Conservation (phyloP, 2,888 invertebrate genomes). For the Bhutanitis thaidina region DNA sequence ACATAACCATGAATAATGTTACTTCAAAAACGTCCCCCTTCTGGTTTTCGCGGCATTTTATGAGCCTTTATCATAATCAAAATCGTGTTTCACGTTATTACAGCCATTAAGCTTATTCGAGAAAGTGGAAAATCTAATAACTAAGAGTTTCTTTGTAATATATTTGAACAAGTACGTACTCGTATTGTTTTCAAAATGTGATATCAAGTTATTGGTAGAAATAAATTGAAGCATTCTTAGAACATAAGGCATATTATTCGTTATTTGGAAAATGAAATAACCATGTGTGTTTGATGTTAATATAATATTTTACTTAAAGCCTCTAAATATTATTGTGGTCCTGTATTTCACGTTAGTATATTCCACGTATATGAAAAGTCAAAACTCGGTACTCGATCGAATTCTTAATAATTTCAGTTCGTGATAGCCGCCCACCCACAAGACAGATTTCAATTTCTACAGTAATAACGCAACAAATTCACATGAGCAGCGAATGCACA, state of each 20-base stretch:
- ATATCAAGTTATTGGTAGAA: slow-evolving; percentile 17
- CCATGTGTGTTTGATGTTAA: too few relatives aligned
- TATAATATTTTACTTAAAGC: too few relatives aligned
- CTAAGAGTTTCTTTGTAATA: slow-evolving; percentile 28
- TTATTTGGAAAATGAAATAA: too few relatives aligned
- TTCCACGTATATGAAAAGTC: too few relatives aligned
- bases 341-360: too few relatives aligned
- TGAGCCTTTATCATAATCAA: slow-evolving; percentile 54
- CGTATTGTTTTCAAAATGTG: slow-evolving; percentile 18
- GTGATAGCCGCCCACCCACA: slow-evolving; percentile 37
- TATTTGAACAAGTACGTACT: slow-evolving; percentile 15
- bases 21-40: slow-evolving; percentile 17
- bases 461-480: slow-evolving; percentile 56
- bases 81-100: slow-evolving; percentile 58
- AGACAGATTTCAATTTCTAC: slow-evolving; percentile 49
- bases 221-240: slow-evolving; percentile 15
- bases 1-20: slow-evolving; percentile 10
- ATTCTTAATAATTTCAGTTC: slow-evolving; percentile 8
- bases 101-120: slow-evolving; percentile 53
- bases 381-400: background rate
- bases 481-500: slow-evolving; percentile 61
- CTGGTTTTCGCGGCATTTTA: slow-evolving; percentile 30
- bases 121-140: slow-evolving; percentile 55
- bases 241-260: background rate
- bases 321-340: too few relatives aligned